Percentiles rank a stretch among this genome's conserved stretches.
These are phyloP conservation scores for Sphenodon punctatus DNA, from an alignment of 2,797 vertebrate genomes.

Conservation along the genomic window DNA sequence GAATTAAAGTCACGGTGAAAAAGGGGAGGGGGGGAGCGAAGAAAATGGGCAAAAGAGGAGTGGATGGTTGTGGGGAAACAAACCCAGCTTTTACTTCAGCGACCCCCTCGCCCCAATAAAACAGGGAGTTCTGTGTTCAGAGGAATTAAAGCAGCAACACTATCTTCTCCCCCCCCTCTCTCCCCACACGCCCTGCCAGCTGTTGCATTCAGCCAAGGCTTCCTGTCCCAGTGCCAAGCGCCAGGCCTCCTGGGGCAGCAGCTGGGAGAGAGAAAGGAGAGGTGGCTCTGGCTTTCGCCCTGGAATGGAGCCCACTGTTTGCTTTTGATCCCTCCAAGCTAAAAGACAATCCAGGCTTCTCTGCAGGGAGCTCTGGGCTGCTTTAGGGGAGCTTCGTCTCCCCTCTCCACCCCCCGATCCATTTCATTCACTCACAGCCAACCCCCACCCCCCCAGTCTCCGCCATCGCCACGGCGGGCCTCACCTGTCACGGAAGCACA, in stretches of 20 bases:
- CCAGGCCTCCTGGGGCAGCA: constrained; percentile 27
- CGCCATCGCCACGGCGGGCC: background rate
- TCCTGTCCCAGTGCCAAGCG: constrained; percentile 58
- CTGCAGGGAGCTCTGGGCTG: background rate
- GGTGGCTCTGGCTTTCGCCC: background rate
- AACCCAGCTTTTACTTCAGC: constrained; percentile 35
- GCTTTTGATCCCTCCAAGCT: constrained; percentile 3
- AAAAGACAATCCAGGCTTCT: background rate
- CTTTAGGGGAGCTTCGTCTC: background rate
- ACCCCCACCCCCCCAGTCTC: too few relatives aligned
- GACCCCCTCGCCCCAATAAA: constrained; percentile 9
- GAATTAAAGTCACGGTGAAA: constrained; percentile 56
- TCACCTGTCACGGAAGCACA: background rate
- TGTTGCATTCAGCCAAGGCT: constrained; percentile 69
- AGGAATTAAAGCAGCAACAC: constrained; percentile 32
- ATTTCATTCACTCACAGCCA: too few relatives aligned
- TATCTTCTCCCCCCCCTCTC: constrained; percentile 25
- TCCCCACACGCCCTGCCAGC: constrained; percentile 43
- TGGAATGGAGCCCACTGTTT: constrained; percentile 1
- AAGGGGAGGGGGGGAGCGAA: background rate
- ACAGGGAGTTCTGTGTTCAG: constrained; percentile 38
- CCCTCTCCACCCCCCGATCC: background rate
- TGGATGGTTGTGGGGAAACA: constrained; percentile 1
- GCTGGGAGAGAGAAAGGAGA: constrained; percentile 48
- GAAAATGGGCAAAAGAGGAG: constrained; percentile 7